These are phyloP conservation scores for Aplodontia rufa DNA, from an alignment of 2,113 vertebrate genomes.

Conservation along the genomic window DNA sequence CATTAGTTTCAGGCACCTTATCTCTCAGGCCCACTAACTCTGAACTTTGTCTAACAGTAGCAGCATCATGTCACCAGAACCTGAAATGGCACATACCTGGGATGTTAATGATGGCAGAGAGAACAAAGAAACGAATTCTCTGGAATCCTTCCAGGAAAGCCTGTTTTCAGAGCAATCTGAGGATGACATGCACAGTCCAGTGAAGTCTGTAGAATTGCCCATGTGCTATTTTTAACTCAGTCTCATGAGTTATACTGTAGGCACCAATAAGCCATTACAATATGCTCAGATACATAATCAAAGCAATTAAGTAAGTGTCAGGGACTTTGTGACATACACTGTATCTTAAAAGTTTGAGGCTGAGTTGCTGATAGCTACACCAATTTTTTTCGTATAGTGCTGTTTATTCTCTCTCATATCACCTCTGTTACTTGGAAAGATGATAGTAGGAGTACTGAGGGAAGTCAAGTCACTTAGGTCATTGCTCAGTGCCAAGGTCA, in stretches of 20 bases:
- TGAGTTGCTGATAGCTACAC: not conserved
- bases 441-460: not conserved
- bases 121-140: slow-evolving; percentile 19
- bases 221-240: slow-evolving; percentile 67
- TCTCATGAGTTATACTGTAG: not conserved
- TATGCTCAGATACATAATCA: slow-evolving; percentile 38
- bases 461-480: not conserved
- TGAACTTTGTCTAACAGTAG: slow-evolving; percentile 6
- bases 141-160: slow-evolving; percentile 45
- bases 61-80: not conserved
- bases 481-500: not conserved
- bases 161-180: slow-evolving; percentile 19
- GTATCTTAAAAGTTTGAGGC: slow-evolving; percentile 2
- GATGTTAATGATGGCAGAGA: not conserved
- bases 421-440: not conserved
- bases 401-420: not conserved
- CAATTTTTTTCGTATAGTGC: not conserved
- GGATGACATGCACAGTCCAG: slow-evolving; percentile 17
- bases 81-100: slow-evolving; percentile 3
- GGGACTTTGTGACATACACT: not conserved
- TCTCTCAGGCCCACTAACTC: not conserved
- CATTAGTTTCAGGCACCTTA: slow-evolving; percentile 8
- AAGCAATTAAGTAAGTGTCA: slow-evolving; percentile 53
- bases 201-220: slow-evolving; percentile 40
- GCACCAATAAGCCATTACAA: slow-evolving; percentile 14